Percentiles rank a stretch among this genome's conserved stretches.
phyloP scores from a whole-genome alignment of 1,140 invertebrate species.

The Drosophila mauritiana region DNA sequence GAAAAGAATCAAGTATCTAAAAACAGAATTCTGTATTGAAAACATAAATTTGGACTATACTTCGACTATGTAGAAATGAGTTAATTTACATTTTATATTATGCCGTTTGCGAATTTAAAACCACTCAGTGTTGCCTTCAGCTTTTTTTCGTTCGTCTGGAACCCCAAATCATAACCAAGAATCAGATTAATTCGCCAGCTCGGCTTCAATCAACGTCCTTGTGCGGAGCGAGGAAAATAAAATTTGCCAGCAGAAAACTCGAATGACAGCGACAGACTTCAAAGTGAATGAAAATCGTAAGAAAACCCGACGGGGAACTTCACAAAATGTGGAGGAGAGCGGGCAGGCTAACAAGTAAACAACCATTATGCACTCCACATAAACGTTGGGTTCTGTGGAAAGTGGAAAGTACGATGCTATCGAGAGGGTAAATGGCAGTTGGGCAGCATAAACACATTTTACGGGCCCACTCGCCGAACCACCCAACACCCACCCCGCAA shows the following conservation, averaged over 20 bases:
- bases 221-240: slow-evolving; percentile 14
- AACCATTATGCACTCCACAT: slow-evolving; percentile 79
- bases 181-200: not conserved
- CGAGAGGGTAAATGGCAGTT: slow-evolving; percentile 66
- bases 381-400: slow-evolving; percentile 45
- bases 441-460: slow-evolving; percentile 80
- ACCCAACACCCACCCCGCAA: slow-evolving; percentile 14
- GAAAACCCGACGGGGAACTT: slow-evolving; percentile 42
- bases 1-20: not conserved
- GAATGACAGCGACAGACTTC: slow-evolving; percentile 67
- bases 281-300: slow-evolving; percentile 70
- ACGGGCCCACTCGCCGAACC: slow-evolving; percentile 36
- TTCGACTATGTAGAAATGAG: too few species aligned
- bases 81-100: not conserved
- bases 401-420: slow-evolving; percentile 31
- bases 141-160: not conserved
- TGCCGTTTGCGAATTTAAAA: not conserved
- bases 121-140: not conserved
- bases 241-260: slow-evolving; percentile 30
- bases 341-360: slow-evolving; percentile 76
- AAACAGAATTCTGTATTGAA: not conserved
- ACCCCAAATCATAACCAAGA: not conserved
- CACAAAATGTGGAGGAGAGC: slow-evolving; percentile 8
- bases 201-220: slow-evolving; percentile 22
- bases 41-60: not conserved